Conservation (phyloP, 2,888 invertebrate species). For the Eilema depressum region DNA sequence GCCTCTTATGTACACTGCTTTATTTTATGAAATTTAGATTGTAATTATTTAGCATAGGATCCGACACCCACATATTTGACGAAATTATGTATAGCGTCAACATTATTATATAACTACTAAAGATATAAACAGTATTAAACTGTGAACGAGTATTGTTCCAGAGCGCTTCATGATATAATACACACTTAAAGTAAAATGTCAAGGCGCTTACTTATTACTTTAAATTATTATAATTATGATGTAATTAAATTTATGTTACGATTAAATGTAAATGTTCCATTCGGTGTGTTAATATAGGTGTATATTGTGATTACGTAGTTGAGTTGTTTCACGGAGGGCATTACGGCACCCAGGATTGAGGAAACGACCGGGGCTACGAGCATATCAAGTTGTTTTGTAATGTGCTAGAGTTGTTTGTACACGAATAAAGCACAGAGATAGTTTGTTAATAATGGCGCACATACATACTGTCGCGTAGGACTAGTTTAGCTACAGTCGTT, state of each 20-base stretch:
- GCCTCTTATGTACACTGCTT: slow-evolving; percentile 23
- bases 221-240: slow-evolving; percentile 53
- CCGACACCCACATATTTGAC: slow-evolving; percentile 27
- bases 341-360: slow-evolving; percentile 25
- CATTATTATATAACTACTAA: slow-evolving; percentile 40
- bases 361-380: slow-evolving; percentile 58
- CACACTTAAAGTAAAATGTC: slow-evolving; percentile 50
- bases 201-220: slow-evolving; percentile 47
- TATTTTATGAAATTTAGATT: slow-evolving; percentile 38
- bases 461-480: slow-evolving; percentile 70
- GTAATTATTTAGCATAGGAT: slow-evolving; percentile 36
- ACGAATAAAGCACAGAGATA: slow-evolving; percentile 58
- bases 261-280: slow-evolving; percentile 75
- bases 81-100: slow-evolving; percentile 45
- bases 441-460: slow-evolving; percentile 76
- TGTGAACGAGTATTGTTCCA: slow-evolving; percentile 62
- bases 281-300: slow-evolving; percentile 77
- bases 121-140: slow-evolving; percentile 76
- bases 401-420: slow-evolving; percentile 66
- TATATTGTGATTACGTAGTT: slow-evolving; percentile 71
- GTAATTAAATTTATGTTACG: slow-evolving; percentile 66
- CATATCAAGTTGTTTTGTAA: slow-evolving; percentile 81
- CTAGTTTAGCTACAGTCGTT: slow-evolving; percentile 70
- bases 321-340: slow-evolving; percentile 61
- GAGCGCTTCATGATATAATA: slow-evolving; percentile 57